These are phyloP conservation scores for Melieria picta DNA, from an alignment of 2,888 invertebrate species.

Conservation along the genomic window DNA sequence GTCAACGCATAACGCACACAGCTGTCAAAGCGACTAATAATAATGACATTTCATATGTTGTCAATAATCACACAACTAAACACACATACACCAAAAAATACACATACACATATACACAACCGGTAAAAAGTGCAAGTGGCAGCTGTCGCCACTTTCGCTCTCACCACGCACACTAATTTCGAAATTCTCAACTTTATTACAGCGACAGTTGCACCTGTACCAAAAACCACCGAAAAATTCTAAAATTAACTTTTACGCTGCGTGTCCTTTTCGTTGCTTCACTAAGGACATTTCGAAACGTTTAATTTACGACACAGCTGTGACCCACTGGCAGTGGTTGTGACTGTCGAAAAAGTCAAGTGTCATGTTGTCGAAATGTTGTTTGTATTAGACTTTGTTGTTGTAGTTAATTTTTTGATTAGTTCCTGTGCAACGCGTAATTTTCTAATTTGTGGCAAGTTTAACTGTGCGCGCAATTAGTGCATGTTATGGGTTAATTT, in stretches of 20 bases:
- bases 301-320: conserved; percentile 26
- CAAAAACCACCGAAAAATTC: no score
- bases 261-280: no score
- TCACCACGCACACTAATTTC: no score
- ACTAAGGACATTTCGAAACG: background rate
- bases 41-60: conserved; percentile 34
- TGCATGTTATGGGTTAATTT: conserved; percentile 6
- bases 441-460: conserved; percentile 32
- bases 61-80: conserved; percentile 27
- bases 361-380: background rate
- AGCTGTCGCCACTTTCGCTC: background rate
- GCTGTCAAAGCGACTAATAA: background rate
- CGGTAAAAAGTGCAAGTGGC: background rate
- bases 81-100: no score
- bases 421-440: conserved; percentile 23
- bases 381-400: background rate
- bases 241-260: no score
- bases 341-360: conserved; percentile 11
- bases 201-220: no score
- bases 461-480: conserved; percentile 28
- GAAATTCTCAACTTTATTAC: no score
- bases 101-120: no score
- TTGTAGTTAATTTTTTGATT: conserved; percentile 27
- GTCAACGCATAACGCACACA: conserved; percentile 3
- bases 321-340: no score